Conservation (phyloP, 2,113 vertebrate genomes). For the Dinomys branickii region DNA sequence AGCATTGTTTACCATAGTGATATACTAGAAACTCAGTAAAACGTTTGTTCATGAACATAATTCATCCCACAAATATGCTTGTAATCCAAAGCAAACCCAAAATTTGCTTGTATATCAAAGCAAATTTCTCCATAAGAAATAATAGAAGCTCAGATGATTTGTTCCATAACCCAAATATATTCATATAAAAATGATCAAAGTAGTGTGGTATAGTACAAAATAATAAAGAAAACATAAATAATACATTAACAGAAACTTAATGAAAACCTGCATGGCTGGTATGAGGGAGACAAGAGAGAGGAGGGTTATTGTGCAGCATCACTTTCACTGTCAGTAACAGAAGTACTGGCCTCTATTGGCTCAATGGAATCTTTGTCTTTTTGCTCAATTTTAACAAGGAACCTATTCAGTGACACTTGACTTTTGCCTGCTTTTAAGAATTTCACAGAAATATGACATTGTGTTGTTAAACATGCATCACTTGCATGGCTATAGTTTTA, state of each 20-base stretch:
- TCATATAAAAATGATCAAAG: not conserved
- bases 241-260: not conserved
- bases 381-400: not conserved
- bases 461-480: not conserved
- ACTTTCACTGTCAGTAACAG: not conserved
- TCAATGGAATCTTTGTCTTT: not conserved
- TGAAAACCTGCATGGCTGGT: not conserved
- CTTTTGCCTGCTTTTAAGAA: not conserved
- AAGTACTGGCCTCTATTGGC: not conserved
- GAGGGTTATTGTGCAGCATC: not conserved
- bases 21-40: constrained; percentile 8
- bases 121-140: not conserved
- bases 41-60: not conserved
- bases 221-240: not conserved
- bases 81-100: not conserved
- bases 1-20: not conserved
- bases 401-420: not conserved
- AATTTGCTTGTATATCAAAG: not conserved
- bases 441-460: not conserved
- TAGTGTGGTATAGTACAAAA: not conserved
- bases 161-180: not conserved
- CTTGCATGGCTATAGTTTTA: not conserved
- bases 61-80: not conserved
- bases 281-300: not conserved
- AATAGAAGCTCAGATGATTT: not conserved